A percentile compares a stretch with the other conserved stretches of the same genome.
These are phyloP conservation scores for Plebejus argus DNA, from an alignment of 2,888 invertebrate species.

Conservation along the genomic window DNA sequence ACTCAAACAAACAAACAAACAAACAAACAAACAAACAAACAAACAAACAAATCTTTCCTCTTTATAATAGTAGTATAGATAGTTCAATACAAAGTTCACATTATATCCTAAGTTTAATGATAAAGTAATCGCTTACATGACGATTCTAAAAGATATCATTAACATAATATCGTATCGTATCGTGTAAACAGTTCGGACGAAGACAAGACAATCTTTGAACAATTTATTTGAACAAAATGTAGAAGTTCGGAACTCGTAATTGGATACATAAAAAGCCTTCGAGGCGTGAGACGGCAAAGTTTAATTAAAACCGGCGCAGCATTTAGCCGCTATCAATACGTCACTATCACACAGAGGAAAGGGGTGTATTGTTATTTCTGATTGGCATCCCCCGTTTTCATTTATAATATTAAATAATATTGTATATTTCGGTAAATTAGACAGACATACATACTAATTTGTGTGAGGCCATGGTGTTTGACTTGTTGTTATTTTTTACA, in stretches of 20 bases:
- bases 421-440: background rate
- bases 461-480: too few relatives aligned
- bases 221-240: conserved; percentile 31
- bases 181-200: background rate
- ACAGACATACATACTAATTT: too few relatives aligned
- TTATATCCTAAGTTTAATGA: too few relatives aligned
- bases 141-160: background rate
- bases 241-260: conserved; percentile 27
- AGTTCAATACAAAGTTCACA: too few relatives aligned
- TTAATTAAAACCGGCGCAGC: conserved; percentile 20
- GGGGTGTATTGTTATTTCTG: background rate
- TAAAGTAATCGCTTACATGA: too few relatives aligned
- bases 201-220: conserved; percentile 31
- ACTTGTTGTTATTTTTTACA: too few relatives aligned
- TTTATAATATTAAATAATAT: background rate
- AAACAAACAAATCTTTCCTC: too few relatives aligned
- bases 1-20: too few relatives aligned
- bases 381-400: background rate
- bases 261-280: conserved; percentile 30
- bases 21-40: too few relatives aligned
- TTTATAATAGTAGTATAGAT: too few relatives aligned
- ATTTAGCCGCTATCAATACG: conserved; percentile 13
- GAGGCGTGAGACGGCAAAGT: conserved; percentile 24
- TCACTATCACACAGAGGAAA: conserved; percentile 7
- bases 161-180: background rate